Percentiles rank a stretch among this genome's conserved stretches.
Evolutionary conservation across 2,113 vertebrate species (phyloP).

Genomic region (Jaculus jaculus): DNA sequence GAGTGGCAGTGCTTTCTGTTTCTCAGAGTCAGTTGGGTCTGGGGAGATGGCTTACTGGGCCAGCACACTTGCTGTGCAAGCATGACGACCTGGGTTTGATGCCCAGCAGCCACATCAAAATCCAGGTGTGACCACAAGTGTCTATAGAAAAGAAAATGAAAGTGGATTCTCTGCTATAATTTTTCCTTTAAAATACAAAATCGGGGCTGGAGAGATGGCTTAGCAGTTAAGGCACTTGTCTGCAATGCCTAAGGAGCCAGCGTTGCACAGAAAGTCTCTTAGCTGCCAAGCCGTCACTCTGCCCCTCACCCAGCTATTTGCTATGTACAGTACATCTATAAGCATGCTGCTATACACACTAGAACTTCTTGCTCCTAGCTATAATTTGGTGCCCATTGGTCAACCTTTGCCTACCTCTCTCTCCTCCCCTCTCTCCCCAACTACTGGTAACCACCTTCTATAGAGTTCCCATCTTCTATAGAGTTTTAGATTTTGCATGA

Average conservation of each 20-base stretch:
- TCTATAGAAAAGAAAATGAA: background rate
- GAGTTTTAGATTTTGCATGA: background rate
- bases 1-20: background rate
- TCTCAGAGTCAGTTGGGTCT: background rate
- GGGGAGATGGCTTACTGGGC: no score
- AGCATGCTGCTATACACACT: fast-evolving
- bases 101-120: no score
- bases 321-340: background rate
- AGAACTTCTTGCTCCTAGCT: background rate
- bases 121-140: no score
- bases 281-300: no score
- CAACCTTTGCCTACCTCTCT: background rate
- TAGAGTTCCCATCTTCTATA: background rate
- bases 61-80: no score
- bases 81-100: no score
- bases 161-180: background rate
- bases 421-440: no score
- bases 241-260: no score
- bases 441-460: background rate
- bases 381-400: no score
- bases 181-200: background rate
- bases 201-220: no score
- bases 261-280: background rate
- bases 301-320: background rate
- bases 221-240: no score